Conservation (phyloP, 2,888 invertebrate genomes). For the Cepaea hortensis region DNA sequence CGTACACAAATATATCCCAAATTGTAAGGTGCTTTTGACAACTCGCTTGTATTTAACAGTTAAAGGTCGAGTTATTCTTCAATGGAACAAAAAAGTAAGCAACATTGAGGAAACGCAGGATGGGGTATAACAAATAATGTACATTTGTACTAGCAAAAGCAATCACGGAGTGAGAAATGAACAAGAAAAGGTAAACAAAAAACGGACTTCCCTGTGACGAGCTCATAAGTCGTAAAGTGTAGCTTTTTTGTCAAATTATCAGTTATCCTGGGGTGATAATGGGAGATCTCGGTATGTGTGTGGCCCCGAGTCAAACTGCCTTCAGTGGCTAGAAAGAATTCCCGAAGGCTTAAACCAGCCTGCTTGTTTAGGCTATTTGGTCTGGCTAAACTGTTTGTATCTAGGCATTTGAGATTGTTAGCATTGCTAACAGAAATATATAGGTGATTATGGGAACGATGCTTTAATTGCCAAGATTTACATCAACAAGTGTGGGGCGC, state of each 20-base stretch:
- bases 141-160: neutral
- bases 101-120: neutral
- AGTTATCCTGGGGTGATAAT: constrained; percentile 8
- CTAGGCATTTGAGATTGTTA: neutral
- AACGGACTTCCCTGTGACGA: neutral
- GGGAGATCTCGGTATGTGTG: constrained; percentile 11
- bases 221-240: neutral
- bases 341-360: neutral
- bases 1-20: constrained; percentile 55
- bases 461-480: too few species aligned
- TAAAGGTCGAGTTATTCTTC: neutral
- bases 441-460: too few species aligned
- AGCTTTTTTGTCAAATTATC: constrained; percentile 30
- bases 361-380: neutral
- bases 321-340: neutral
- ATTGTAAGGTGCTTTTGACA: constrained; percentile 57
- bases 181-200: neutral
- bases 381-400: neutral
- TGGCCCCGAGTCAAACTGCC: neutral
- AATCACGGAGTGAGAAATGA: neutral
- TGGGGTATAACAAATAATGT: neutral
- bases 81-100: neutral
- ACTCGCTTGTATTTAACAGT: neutral
- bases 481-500: too few species aligned
- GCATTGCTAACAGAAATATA: too few species aligned